Evolutionary conservation across 2,797 vertebrate genomes (phyloP), one percentile per base, ranked within the genome.

Genomic region (Peromyscus attwateri): DNA sequence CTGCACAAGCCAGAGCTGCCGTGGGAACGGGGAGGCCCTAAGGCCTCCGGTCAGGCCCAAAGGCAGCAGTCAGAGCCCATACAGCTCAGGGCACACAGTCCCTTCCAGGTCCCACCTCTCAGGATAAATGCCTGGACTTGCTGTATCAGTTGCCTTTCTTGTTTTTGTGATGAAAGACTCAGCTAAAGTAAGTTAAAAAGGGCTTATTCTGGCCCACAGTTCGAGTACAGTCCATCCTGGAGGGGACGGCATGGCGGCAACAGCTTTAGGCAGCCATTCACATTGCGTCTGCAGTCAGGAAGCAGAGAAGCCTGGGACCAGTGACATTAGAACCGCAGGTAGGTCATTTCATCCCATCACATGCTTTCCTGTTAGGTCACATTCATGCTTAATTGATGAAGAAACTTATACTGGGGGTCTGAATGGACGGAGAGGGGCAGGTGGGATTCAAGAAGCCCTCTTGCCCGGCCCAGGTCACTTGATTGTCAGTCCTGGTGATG

Each of bases 331-430:
- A 10, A 34, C 77, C 9, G 2, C 43, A 11, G 29, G n/a, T 34
- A 31, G 60, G n/a, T 27, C n/a, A 43, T 13, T 66, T n/a, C 21
- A 29, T 68, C 34, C 82, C 31, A 5, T 43, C 23, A 29, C 29
- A 60, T 2, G 70, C 73, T 9, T 27, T 9, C 52, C 82, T 40
- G 46, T 23, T 49, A 27, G 1, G 34, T 27, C 49, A 27, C 0
- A 0, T 3, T 19, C 57, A 49, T 17, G 29, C 2, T 27, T 43
- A 19, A 27, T 6, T 12, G 29, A 34, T 11, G 6, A 19, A 14
- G 25, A 71, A 17, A 11, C 11, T 0, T 14, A 57, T 70, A 23
- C 17, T 0, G 3, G 14, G 55, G 7, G 25, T 27, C 89, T 12
- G 9, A 43, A 37, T 0, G 27, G 21, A 34, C 17, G 1, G 57